Conservation (phyloP, 2,888 invertebrate species). For the Ormyrus pomaceus region DNA sequence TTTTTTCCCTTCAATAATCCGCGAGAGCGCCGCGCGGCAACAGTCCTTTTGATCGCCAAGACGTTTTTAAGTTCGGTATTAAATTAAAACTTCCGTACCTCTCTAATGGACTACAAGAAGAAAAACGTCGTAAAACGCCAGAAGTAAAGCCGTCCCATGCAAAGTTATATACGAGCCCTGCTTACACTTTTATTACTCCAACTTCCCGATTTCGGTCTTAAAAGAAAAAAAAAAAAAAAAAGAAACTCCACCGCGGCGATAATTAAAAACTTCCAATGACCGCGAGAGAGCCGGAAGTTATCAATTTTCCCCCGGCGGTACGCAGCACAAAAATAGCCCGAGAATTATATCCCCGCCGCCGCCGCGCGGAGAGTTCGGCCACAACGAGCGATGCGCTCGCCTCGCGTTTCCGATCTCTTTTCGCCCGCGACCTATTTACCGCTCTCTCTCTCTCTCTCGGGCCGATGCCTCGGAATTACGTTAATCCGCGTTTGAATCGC, state of each 20-base stretch:
- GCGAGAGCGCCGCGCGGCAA: no score
- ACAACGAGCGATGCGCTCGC: neutral
- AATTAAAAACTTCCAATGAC: no score
- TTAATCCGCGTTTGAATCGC: constrained; percentile 50
- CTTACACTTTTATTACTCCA: no score
- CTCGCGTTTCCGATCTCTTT: constrained; percentile 18
- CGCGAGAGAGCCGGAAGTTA: no score
- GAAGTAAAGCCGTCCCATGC: neutral
- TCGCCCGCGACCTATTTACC: constrained; percentile 30
- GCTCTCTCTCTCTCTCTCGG: neutral
- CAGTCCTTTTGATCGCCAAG: neutral
- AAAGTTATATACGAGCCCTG: no score
- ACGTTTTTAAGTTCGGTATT: neutral
- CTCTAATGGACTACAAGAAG: constrained; percentile 2
- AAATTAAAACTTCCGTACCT: constrained; percentile 7
- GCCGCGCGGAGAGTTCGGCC: neutral
- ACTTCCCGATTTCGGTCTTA: neutral
- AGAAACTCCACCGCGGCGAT: no score
- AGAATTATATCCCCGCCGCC: no score
- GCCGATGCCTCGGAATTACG: constrained; percentile 39
- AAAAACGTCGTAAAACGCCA: neutral
- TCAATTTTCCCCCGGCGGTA: no score
- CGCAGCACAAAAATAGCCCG: no score
- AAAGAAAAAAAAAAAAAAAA: neutral
- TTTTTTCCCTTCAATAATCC: no score